Conservation (phyloP, 2,888 invertebrate species). For the Perizoma affinitatum region DNA sequence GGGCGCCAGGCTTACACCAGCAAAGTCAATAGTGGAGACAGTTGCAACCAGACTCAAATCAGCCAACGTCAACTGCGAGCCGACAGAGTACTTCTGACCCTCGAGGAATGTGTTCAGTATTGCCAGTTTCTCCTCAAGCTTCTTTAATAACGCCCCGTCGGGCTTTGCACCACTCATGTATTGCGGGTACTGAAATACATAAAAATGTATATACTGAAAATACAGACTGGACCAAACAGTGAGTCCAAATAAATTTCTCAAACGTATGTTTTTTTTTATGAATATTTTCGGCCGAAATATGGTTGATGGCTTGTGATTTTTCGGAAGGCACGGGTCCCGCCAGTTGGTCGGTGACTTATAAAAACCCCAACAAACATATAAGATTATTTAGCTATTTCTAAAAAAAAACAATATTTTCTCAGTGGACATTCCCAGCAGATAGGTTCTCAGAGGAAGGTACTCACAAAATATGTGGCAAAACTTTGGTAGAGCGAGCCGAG, state of each 20-base stretch:
- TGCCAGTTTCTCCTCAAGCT: slow-evolving; percentile 85
- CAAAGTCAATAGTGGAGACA: slow-evolving; percentile 86
- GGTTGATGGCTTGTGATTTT: no score
- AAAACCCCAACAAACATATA: no score
- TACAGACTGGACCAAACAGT: no score
- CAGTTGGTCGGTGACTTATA: no score
- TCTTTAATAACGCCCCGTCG: slow-evolving; percentile 85
- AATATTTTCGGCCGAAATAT: no score
- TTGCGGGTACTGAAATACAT: slow-evolving; percentile 76
- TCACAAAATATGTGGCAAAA: slow-evolving; percentile 87
- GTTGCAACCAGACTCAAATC: slow-evolving; percentile 87
- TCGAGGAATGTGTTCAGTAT: slow-evolving; percentile 88
- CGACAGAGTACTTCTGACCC: slow-evolving; percentile 86
- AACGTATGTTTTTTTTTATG: no score
- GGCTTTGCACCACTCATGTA: slow-evolving; percentile 78
- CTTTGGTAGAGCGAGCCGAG: slow-evolving; percentile 87
- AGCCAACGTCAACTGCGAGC: slow-evolving; percentile 88
- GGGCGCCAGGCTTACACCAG: slow-evolving; percentile 83
- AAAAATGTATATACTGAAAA: not conserved
- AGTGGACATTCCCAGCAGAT: no score
- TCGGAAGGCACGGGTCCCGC: no score
- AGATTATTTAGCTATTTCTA: no score
- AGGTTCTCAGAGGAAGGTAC: slow-evolving; percentile 47
- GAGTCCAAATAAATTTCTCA: no score
- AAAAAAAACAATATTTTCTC: no score